These are phyloP conservation scores for Sapayoa aenigma DNA, from an alignment of 2,113 vertebrate genomes.

Conservation along the genomic window DNA sequence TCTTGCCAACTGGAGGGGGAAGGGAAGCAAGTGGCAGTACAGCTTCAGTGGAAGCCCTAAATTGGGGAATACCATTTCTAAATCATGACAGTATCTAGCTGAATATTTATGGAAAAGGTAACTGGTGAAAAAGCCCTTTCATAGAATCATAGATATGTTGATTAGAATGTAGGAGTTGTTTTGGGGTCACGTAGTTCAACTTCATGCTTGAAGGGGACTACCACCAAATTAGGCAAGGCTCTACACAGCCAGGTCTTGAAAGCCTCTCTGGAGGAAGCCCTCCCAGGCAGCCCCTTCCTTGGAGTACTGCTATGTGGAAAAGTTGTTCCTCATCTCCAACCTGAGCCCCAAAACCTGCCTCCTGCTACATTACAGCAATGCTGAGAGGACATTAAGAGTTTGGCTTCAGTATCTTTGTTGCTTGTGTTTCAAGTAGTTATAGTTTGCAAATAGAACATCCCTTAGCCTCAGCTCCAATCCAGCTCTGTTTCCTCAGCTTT, in stretches of 20 bases:
- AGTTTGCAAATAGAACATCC: too few relatives aligned
- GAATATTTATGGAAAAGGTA: not conserved
- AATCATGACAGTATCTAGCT: not conserved
- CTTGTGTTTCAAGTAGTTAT: too few relatives aligned
- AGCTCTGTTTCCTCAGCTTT: not conserved
- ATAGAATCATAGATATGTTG: not conserved
- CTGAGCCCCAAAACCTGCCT: not conserved
- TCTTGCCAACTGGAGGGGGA: not conserved
- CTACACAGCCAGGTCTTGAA: not conserved
- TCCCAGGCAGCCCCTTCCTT: not conserved
- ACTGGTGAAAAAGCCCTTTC: not conserved
- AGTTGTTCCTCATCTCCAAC: not conserved
- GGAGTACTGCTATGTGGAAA: not conserved
- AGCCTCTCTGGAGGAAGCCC: not conserved
- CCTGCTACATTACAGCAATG: not conserved
- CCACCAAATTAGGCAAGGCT: not conserved
- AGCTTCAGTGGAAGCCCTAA: not conserved
- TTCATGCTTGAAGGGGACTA: not conserved
- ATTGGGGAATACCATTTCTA: not conserved
- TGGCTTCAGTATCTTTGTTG: not conserved
- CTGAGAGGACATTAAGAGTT: not conserved
- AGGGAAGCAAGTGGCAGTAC: not conserved
- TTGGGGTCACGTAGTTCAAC: not conserved
- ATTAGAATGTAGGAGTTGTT: fast-evolving
- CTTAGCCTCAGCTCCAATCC: not conserved